phyloP scores from a whole-genome alignment of 2,797 vertebrate genomes.

The Notamacropus eugenii region DNA sequence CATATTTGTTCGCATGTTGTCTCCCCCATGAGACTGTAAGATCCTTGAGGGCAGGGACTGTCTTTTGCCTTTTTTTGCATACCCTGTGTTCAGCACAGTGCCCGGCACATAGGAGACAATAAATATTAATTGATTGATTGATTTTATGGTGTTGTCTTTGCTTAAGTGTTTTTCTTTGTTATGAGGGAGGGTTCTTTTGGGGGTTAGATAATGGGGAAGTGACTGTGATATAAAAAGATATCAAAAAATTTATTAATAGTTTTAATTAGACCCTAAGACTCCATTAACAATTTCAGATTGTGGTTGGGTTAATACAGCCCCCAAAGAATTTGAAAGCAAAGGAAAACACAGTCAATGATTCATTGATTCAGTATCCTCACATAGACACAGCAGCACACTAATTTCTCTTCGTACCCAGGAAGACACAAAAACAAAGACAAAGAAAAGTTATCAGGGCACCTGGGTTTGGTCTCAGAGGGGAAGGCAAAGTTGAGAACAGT shows the following conservation, averaged over 20 bases:
- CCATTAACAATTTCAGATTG: neutral
- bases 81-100: neutral
- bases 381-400: neutral
- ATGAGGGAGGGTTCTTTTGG: neutral
- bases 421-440: neutral
- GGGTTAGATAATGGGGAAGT: neutral
- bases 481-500: constrained; percentile 36
- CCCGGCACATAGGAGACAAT: neutral
- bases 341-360: neutral
- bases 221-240: neutral
- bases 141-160: neutral
- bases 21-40: neutral
- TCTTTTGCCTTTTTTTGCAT: neutral
- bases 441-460: neutral
- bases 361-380: neutral
- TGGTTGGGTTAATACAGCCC: neutral
- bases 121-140: neutral
- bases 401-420: neutral
- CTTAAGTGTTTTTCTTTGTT: neutral
- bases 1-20: neutral
- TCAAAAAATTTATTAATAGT: neutral
- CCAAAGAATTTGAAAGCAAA: neutral
- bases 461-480: constrained; percentile 8
- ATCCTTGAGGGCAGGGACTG: neutral
- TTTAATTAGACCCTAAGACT: neutral